Conservation (phyloP, 2,888 invertebrate species). For the Eucriotettix oculatus region DNA sequence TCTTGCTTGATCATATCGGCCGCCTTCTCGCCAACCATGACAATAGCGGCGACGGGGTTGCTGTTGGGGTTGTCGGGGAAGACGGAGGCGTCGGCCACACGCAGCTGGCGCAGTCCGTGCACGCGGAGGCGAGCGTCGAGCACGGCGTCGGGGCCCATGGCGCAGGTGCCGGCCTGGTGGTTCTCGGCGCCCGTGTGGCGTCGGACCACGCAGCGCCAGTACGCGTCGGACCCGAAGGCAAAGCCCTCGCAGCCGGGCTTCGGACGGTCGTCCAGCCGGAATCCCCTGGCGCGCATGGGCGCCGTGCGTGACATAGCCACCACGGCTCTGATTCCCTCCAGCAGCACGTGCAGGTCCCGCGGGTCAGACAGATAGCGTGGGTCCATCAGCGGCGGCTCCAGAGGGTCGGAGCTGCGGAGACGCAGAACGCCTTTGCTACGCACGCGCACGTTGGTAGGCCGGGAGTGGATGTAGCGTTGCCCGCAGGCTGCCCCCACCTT, state of each 20-base stretch:
- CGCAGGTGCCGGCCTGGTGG: slow-evolving; percentile 58
- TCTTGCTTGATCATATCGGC: slow-evolving; percentile 16
- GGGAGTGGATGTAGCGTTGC: slow-evolving; percentile 2
- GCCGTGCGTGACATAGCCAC: slow-evolving; percentile 42
- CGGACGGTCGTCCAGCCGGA: slow-evolving; percentile 41
- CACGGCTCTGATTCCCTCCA: slow-evolving; percentile 44
- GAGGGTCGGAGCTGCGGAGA: slow-evolving; percentile 48
- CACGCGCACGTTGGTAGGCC: slow-evolving; percentile 18
- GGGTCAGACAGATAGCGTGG: slow-evolving; percentile 57
- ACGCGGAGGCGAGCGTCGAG: slow-evolving; percentile 43
- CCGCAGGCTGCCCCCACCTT: neutral
- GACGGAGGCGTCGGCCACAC: slow-evolving; percentile 27
- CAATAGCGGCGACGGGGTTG: slow-evolving; percentile 19
- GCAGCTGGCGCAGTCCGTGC: slow-evolving; percentile 21
- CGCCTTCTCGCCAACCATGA: slow-evolving; percentile 20
- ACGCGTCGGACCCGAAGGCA: slow-evolving; percentile 36
- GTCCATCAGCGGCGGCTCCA: slow-evolving; percentile 49
- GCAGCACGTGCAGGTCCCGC: slow-evolving; percentile 42
- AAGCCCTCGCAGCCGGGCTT: slow-evolving; percentile 26
- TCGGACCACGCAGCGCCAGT: slow-evolving; percentile 47
- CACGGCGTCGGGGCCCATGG: slow-evolving; percentile 75
- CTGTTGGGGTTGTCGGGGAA: slow-evolving; percentile 25
- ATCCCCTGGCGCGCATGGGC: slow-evolving; percentile 4
- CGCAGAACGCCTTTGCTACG: slow-evolving; percentile 16
- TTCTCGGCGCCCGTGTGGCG: slow-evolving; percentile 63